These are phyloP conservation scores for Lasioglossum villosulum DNA, from an alignment of 2,888 invertebrate genomes.

Conservation along the genomic window DNA sequence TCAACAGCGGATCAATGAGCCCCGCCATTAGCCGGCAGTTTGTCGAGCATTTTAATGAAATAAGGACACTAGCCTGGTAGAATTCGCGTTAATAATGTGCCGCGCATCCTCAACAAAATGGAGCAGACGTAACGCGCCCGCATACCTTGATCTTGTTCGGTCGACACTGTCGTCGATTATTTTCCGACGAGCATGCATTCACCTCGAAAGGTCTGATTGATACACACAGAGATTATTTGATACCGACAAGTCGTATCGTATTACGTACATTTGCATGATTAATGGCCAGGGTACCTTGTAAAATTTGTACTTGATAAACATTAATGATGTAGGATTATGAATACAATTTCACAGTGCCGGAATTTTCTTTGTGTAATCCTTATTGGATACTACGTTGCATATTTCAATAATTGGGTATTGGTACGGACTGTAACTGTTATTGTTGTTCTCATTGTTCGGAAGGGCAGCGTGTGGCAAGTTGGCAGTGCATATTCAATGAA, in stretches of 20 bases:
- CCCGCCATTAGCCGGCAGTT: constrained; percentile 35
- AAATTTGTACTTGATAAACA: background rate
- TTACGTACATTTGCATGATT: background rate
- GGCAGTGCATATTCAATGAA: too few relatives aligned
- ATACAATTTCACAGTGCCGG: background rate
- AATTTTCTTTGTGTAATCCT: background rate
- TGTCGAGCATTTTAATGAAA: constrained; percentile 27
- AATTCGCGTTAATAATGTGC: constrained; percentile 34
- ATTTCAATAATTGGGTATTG: background rate
- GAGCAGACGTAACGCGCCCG: background rate
- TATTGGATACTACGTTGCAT: background rate
- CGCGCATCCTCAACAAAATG: constrained; percentile 27
- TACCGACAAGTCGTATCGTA: background rate
- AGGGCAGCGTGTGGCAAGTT: too few relatives aligned
- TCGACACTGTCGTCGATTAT: background rate
- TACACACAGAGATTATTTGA: background rate
- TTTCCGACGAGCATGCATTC: background rate
- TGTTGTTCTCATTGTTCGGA: too few relatives aligned
- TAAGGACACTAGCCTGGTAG: constrained; percentile 6
- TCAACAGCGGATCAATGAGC: constrained; percentile 18
- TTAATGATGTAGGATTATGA: background rate
- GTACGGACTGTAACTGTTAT: too few relatives aligned
- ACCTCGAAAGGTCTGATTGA: background rate
- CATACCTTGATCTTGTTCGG: background rate
- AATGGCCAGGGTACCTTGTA: background rate